phyloP scores from a whole-genome alignment of 2,888 invertebrate genomes.

The Oeneis ivallda region DNA sequence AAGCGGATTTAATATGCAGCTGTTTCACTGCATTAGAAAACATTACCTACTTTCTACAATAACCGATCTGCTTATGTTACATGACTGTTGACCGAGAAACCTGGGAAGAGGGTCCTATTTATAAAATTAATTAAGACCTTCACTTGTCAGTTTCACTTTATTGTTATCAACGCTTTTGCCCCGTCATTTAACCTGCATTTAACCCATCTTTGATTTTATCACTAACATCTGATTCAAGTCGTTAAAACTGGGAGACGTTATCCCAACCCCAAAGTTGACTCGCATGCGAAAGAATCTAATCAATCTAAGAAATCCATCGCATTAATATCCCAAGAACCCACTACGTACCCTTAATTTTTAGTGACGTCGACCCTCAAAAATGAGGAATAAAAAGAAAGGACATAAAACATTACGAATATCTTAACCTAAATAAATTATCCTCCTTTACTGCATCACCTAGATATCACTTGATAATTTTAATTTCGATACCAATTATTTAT shows the following conservation, averaged over 20 bases:
- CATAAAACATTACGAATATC: neutral
- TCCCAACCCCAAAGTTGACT: too few relatives aligned
- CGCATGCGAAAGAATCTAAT: too few relatives aligned
- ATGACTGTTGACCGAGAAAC: constrained; percentile 9
- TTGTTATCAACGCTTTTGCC: too few relatives aligned
- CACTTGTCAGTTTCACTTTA: neutral
- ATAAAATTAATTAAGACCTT: neutral
- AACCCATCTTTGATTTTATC: too few relatives aligned
- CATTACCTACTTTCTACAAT: constrained; percentile 6
- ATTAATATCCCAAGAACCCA: too few relatives aligned
- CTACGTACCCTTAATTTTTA: too few relatives aligned
- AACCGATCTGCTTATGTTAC: constrained; percentile 7
- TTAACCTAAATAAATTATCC: neutral
- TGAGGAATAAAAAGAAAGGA: too few relatives aligned
- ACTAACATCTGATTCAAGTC: too few relatives aligned
- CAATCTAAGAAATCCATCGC: too few relatives aligned
- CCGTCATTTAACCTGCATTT: too few relatives aligned
- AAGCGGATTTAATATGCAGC: neutral
- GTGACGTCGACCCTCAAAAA: too few relatives aligned
- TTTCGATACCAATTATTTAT: neutral
- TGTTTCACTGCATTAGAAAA: constrained; percentile 11
- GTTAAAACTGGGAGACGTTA: too few relatives aligned
- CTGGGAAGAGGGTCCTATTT: neutral
- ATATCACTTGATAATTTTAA: neutral
- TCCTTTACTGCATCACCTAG: neutral